Conservation (phyloP, 2,888 invertebrate species). For the Clitarchus hookeri region DNA sequence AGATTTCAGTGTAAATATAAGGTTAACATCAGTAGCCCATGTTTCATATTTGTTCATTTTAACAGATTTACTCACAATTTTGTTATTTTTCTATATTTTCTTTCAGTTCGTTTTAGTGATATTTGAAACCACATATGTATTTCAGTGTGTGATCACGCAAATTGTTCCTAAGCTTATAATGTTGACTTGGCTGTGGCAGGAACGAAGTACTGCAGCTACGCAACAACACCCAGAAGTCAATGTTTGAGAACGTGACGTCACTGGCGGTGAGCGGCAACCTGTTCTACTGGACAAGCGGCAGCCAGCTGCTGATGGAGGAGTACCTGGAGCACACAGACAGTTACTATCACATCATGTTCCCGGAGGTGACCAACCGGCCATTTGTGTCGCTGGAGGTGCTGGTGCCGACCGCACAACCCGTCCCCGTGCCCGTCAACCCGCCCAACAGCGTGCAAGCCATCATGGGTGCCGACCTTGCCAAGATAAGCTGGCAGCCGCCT, state of each 20-base stretch:
- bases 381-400: conserved; percentile 62
- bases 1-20: too few relatives aligned
- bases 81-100: too few relatives aligned
- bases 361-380: conserved; percentile 58
- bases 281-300: conserved; percentile 87
- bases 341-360: conserved; percentile 80
- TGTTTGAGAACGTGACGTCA: conserved; percentile 74
- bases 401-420: conserved; percentile 74
- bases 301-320: conserved; percentile 77
- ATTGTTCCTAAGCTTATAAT: not conserved
- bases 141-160: too few relatives aligned
- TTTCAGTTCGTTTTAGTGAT: too few relatives aligned
- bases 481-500: conserved; percentile 82
- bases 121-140: too few relatives aligned
- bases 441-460: conserved; percentile 81
- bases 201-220: conserved; percentile 74
- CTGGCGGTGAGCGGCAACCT: conserved; percentile 75
- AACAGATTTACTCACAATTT: too few relatives aligned
- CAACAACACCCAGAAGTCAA: conserved; percentile 74
- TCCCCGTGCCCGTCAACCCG: conserved; percentile 77
- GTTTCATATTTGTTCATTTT: too few relatives aligned
- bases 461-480: conserved; percentile 74
- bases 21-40: too few relatives aligned
- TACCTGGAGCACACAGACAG: conserved; percentile 69
- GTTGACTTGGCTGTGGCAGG: conserved; percentile 50